Percentiles rank a stretch among this genome's conserved stretches.
Conservation (phyloP, 2,113 vertebrate genomes). For the Butorides virescens region DNA sequence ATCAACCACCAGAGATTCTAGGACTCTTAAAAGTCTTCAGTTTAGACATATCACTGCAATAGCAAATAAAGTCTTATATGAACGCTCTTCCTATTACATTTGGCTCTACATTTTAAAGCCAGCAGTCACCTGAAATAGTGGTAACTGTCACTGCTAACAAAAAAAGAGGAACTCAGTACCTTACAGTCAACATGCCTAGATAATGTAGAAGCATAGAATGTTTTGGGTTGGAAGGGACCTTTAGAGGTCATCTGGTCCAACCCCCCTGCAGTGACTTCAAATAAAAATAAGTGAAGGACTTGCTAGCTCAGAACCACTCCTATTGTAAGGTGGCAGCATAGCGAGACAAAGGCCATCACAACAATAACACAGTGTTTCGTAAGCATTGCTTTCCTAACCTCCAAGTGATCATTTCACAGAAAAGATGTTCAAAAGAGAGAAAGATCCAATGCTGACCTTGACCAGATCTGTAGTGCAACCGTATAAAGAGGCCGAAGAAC, state of each 20-base stretch:
- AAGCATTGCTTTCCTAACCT: not conserved
- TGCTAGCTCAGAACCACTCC: not conserved
- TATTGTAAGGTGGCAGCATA: not conserved
- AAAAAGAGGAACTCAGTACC: not conserved
- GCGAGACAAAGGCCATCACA: not conserved
- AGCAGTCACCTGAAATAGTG: not conserved
- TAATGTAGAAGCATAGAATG: not conserved
- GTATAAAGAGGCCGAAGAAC: not conserved
- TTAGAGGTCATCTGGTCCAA: no score
- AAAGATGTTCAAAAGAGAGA: not conserved
- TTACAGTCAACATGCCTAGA: not conserved
- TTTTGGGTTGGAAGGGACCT: no score
- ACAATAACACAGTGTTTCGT: not conserved
- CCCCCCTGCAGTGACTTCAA: not conserved
- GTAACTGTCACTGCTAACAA: not conserved
- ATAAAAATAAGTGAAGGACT: not conserved
- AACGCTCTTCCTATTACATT: not conserved
- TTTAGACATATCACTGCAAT: not conserved
- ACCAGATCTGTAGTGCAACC: not conserved
- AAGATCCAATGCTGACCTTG: not conserved
- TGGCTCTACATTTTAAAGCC: not conserved
- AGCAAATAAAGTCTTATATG: not conserved
- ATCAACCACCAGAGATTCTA: not conserved
- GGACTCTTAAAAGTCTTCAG: not conserved
- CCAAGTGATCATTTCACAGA: not conserved